These are phyloP conservation scores for Hybos culiciformis DNA, from an alignment of 2,888 invertebrate genomes.

Conservation along the genomic window DNA sequence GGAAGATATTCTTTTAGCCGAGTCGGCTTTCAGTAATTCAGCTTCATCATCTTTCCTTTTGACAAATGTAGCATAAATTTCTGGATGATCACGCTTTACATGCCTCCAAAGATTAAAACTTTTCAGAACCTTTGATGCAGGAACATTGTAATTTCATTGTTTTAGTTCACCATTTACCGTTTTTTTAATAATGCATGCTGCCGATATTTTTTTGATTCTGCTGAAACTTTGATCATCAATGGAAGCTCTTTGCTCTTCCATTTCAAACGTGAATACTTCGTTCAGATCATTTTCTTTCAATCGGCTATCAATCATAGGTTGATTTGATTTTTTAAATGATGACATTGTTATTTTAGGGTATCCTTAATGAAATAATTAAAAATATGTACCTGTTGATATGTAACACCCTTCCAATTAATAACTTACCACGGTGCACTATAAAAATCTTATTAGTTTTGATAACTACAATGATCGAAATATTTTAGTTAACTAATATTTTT, in stretches of 20 bases:
- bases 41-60: not conserved
- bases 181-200: constrained; percentile 1
- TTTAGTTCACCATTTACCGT: not conserved
- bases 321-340: no score
- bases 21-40: not conserved
- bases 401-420: no score
- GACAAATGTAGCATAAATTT: not conserved
- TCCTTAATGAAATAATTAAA: no score
- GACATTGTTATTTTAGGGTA: no score
- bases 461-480: no score
- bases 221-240: constrained; percentile 1
- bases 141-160: not conserved
- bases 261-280: not conserved
- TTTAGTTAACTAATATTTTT: no score
- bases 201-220: not conserved
- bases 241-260: not conserved
- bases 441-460: no score
- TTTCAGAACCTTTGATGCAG: not conserved
- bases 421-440: no score
- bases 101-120: not conserved
- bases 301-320: not conserved
- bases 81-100: not conserved
- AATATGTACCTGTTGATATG: no score
- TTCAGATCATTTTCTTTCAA: not conserved
- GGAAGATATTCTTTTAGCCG: constrained; percentile 1